Evolutionary conservation across 35 echinoderm and acorn worm species (phyloP), one percentile per base, ranked within the genome.

Genomic region (Strongylocentrotus purpuratus): DNA sequence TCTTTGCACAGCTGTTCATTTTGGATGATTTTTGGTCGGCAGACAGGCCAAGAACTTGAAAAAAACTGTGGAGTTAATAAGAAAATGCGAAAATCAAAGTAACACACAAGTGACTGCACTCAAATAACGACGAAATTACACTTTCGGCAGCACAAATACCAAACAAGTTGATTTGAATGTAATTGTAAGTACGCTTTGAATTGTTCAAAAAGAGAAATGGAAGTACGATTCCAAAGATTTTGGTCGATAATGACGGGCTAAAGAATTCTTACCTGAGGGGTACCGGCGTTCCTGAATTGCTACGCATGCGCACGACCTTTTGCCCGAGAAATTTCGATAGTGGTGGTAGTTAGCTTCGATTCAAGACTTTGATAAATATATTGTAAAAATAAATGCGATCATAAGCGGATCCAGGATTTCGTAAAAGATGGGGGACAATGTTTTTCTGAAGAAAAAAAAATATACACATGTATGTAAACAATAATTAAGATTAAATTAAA

Each of bases 1-100:
- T 87, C 96, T 94, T 98, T 65, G 96, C 95, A 91, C 97, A 97
- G 92, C 92, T 93, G 96, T 98, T 96, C 97, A 98, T 98, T 86
- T 94, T 96, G 50, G 94, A 94, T 70, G 31, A 18, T 95, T 35
- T 96, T 91, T 59, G 32, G 92, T 91, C 94, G 95, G 70, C 94
- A 93, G 78, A 96, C 92, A 95, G 95, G 92, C 94, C 96, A 85
- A 88, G 59, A 58, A 96, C 90, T 94, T 95, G 52, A 6, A 17
- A 92, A 85, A 90, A 95, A 95, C 60, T 92, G 88, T 22, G 78
- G 90, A 65, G 33, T 60, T 22, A 59, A 91, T 92, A 14, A 71
- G 33, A 92, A 92, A 70, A 45, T 55, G 94, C n/a, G 28, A 32
- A 71, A 33, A 9, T 33, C 87, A 45, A 33, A 35, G 33, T 10